phyloP scores from a whole-genome alignment of 2,888 invertebrate species.

The Pyrrhia umbra region DNA sequence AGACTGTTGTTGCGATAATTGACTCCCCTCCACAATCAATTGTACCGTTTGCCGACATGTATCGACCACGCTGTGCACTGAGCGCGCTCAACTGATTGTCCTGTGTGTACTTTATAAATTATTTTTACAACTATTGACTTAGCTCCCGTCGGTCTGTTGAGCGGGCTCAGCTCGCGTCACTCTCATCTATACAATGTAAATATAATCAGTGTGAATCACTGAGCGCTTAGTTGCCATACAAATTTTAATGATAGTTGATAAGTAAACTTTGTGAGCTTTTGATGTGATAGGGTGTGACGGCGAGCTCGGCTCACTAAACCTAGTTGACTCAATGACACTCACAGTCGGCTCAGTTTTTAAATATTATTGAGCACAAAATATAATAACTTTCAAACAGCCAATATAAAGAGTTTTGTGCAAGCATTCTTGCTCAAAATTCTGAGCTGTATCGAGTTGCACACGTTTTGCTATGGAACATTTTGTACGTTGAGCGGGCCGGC shows the following conservation, averaged over 20 bases:
- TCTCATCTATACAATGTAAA: slow-evolving; percentile 77
- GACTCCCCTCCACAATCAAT: slow-evolving; percentile 62
- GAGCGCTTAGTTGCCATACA: slow-evolving; percentile 90
- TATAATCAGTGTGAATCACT: slow-evolving; percentile 85
- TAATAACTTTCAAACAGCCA: slow-evolving; percentile 1
- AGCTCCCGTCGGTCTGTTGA: slow-evolving; percentile 33
- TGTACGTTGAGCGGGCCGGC: slow-evolving; percentile 40
- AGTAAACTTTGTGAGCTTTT: slow-evolving; percentile 78
- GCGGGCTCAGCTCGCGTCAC: slow-evolving; percentile 39
- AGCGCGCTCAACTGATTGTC: slow-evolving; percentile 26
- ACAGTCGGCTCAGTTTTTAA: slow-evolving; percentile 30
- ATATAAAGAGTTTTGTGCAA: slow-evolving; percentile 12
- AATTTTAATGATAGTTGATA: slow-evolving; percentile 85
- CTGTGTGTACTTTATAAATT: slow-evolving; percentile 41
- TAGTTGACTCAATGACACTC: slow-evolving; percentile 3
- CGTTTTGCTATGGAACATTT: slow-evolving; percentile 18
- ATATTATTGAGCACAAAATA: slow-evolving; percentile 22
- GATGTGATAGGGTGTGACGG: slow-evolving; percentile 64
- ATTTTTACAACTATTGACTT: slow-evolving; percentile 44
- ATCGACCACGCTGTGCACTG: slow-evolving; percentile 19
- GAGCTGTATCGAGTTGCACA: slow-evolving; percentile 18
- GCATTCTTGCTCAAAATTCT: slow-evolving; percentile 9
- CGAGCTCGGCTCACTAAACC: slow-evolving; percentile 29
- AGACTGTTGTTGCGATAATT: slow-evolving; percentile 84
- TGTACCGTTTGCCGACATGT: slow-evolving; percentile 50